Conservation (phyloP, 2,797 vertebrate species). For the Fundulus diaphanus region DNA sequence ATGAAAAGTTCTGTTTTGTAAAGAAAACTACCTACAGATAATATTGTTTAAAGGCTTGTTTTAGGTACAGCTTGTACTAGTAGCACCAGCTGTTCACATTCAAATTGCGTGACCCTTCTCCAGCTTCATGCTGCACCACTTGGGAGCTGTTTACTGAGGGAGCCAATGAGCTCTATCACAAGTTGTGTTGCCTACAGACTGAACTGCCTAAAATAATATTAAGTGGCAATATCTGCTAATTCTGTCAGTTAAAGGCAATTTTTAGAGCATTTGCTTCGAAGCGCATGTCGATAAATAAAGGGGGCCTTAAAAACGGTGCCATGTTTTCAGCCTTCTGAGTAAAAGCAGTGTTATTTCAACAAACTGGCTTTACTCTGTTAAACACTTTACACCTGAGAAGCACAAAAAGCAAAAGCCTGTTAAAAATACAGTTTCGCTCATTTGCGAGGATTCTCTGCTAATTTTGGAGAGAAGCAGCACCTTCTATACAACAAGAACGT, state of each 20-base stretch:
- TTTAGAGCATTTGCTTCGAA: background rate
- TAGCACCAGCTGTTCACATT: background rate
- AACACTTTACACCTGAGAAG: background rate
- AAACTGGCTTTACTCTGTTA: background rate
- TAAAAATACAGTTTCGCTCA: background rate
- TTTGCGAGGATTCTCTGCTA: background rate
- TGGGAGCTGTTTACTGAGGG: background rate
- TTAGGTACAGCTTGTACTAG: background rate
- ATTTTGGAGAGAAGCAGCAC: background rate
- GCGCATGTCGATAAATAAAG: background rate
- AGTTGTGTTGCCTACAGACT: background rate
- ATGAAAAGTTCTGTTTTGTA: background rate
- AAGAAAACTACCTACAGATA: background rate
- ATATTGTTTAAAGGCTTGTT: background rate
- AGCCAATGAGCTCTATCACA: background rate
- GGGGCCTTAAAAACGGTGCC: background rate
- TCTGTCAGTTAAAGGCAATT: background rate
- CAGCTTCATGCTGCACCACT: background rate
- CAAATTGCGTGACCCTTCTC: background rate
- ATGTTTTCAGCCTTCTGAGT: background rate
- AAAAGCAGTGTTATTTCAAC: background rate
- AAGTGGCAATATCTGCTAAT: background rate
- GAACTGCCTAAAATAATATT: background rate
- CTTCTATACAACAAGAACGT: constrained; percentile 35
- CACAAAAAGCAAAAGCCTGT: background rate